Evolutionary conservation across 2,888 invertebrate genomes (phyloP).

Genomic region (Belgica antarctica): DNA sequence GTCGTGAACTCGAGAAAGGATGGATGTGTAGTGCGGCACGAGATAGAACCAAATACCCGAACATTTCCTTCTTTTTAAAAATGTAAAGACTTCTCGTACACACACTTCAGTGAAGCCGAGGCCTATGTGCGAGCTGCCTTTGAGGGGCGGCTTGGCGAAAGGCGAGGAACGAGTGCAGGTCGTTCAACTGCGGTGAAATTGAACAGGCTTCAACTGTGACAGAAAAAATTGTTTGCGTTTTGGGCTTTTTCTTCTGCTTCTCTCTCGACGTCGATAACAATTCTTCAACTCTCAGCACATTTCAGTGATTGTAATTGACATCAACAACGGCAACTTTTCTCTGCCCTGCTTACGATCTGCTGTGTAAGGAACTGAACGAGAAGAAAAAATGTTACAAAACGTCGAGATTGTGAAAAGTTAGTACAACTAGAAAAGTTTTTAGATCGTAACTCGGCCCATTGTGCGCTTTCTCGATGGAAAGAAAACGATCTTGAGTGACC

Average conservation of each 20-base stretch:
- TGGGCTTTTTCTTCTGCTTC: no score
- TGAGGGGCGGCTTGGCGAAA: background rate
- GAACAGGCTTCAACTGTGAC: background rate
- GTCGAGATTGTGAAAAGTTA: background rate
- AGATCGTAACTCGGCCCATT: background rate
- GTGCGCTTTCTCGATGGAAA: background rate
- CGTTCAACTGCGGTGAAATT: slow-evolving; percentile 6
- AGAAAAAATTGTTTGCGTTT: background rate
- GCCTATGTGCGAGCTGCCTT: background rate
- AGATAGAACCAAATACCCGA: slow-evolving; percentile 28
- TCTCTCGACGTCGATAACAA: no score
- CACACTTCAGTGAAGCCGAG: background rate
- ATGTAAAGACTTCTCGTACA: slow-evolving; percentile 3
- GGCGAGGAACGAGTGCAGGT: slow-evolving; percentile 12
- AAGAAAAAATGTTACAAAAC: slow-evolving; percentile 1
- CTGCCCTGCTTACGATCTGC: background rate
- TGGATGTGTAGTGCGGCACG: background rate
- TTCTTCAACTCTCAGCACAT: background rate
- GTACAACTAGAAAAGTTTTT: background rate
- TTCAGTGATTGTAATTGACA: background rate
- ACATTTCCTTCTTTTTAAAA: slow-evolving; percentile 22
- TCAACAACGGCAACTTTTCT: background rate
- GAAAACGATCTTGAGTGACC: no score
- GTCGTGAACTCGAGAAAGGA: background rate
- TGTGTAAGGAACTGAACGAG: background rate